Base-by-base conservation (phyloP, 2,797 vertebrate genomes). In the Lithobates sylvaticus region DNA sequence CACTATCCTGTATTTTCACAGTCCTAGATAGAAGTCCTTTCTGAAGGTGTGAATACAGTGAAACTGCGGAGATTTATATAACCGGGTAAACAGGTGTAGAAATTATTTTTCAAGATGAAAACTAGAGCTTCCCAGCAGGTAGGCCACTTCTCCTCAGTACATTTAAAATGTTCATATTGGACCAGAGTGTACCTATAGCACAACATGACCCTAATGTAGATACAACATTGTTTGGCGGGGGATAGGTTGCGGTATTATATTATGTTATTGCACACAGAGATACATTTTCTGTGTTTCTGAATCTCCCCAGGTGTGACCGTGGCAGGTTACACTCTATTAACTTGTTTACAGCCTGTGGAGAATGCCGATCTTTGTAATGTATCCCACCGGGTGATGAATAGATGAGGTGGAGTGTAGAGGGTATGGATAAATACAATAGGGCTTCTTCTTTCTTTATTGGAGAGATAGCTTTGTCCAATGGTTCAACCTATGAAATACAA, bases 281-380 rank as follows among this genome's bases (percentile, higher is more conserved):
- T 80, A 67, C 34, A 80, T 80, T 69, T 42, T 47, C 78, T 50
- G 68, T 69, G 68, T 69, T 80, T 47, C 67, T 32, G 27, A 23
- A 68, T 80, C 65, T 69, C 65, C 29, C 78, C 78, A 80, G 78
- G 78, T 80, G 65, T 67, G 15, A n/a, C 67, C 29, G 67, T 80
- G 78, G 64, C 67, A 70, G 78, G 65, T 70, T 80, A 80, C 67
- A 80, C 78, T 80, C 78, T 47, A 80, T 80, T 80, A 80, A 80
- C 78, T 65, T 70, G 78, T 50, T 80, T 80, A 80, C 67, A 80
- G 71, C 71, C 78, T 70, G 78, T 42, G 47, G 78, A 70, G 78
- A 80, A 42, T 80, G 78, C 29, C 39, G 44, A 47, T 69, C 36
- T 44, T 69, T 18, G 42, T 54, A 70, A 54, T 69, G 65, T 47